These are phyloP conservation scores for Papilio gigon DNA, from an alignment of 2,888 invertebrate species.

Conservation along the genomic window DNA sequence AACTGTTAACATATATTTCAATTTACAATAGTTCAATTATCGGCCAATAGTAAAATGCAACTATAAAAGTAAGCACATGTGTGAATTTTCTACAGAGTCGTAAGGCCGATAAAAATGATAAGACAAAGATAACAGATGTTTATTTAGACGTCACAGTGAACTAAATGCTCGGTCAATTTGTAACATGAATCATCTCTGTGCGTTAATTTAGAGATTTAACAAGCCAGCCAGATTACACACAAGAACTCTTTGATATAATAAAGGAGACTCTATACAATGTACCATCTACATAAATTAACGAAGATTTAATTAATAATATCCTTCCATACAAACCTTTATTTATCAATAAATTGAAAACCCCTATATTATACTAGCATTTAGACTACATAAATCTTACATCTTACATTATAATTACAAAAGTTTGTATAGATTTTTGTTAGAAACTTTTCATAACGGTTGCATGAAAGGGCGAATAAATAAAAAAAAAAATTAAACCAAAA, in stretches of 20 bases:
- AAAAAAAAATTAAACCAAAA: no score
- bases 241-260: conserved; percentile 31
- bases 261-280: conserved; percentile 18
- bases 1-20: neutral
- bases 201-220: conserved; percentile 37
- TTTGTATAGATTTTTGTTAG: no score
- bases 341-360: neutral
- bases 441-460: no score
- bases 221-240: conserved; percentile 34
- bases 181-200: conserved; percentile 36
- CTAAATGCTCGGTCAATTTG: conserved; percentile 21
- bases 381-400: conserved; percentile 5
- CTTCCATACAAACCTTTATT: neutral
- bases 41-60: conserved; percentile 13
- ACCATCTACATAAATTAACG: conserved; percentile 7
- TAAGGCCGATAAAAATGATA: conserved; percentile 36
- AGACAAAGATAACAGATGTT: conserved; percentile 35
- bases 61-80: conserved; percentile 3
- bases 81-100: conserved; percentile 28
- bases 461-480: no score
- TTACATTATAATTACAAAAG: no score
- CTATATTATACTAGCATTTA: neutral
- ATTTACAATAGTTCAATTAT: conserved; percentile 11
- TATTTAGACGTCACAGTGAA: conserved; percentile 30
- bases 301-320: conserved; percentile 5